Evolutionary conservation across 1,140 invertebrate species (phyloP).

Genomic region (Papilio machaon): DNA sequence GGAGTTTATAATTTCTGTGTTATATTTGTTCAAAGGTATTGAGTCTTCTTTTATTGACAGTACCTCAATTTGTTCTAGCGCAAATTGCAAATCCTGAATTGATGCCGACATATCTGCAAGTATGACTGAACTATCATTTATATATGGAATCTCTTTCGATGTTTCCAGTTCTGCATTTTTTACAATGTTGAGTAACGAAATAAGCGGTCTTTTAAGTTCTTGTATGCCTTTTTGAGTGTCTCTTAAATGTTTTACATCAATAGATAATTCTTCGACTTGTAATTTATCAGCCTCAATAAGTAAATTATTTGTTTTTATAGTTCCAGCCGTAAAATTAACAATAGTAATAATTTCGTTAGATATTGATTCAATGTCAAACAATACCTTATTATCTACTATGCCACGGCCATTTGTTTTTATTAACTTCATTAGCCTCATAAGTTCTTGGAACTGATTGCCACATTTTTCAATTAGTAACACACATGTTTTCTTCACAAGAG

Average conservation of each 20-base stretch:
- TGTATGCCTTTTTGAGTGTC: constrained; percentile 79
- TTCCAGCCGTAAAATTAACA: constrained; percentile 79
- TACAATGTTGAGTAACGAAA: constrained; percentile 64
- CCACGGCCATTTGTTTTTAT: constrained; percentile 49
- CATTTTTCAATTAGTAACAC: constrained; percentile 84
- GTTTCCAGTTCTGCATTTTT: constrained; percentile 59
- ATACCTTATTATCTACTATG: constrained; percentile 49
- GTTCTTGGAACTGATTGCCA: constrained; percentile 79
- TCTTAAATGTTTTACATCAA: constrained; percentile 78
- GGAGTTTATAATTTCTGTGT: constrained; percentile 72
- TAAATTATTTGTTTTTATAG: constrained; percentile 79
- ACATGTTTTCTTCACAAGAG: constrained; percentile 85
- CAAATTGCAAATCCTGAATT: constrained; percentile 80
- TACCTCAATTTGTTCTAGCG: constrained; percentile 77
- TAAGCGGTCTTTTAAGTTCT: constrained; percentile 73
- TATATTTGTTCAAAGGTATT: constrained; percentile 62
- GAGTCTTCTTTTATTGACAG: constrained; percentile 66
- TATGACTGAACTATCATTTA: constrained; percentile 66
- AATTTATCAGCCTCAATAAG: constrained; percentile 80
- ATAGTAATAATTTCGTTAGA: constrained; percentile 79
- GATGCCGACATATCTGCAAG: constrained; percentile 80
- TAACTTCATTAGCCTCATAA: constrained; percentile 57
- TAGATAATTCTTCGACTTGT: constrained; percentile 72
- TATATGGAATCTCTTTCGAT: constrained; percentile 47
- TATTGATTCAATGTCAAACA: constrained; percentile 71